phyloP scores from a whole-genome alignment of 2,888 invertebrate species.

The Tetheella fluctuosa region DNA sequence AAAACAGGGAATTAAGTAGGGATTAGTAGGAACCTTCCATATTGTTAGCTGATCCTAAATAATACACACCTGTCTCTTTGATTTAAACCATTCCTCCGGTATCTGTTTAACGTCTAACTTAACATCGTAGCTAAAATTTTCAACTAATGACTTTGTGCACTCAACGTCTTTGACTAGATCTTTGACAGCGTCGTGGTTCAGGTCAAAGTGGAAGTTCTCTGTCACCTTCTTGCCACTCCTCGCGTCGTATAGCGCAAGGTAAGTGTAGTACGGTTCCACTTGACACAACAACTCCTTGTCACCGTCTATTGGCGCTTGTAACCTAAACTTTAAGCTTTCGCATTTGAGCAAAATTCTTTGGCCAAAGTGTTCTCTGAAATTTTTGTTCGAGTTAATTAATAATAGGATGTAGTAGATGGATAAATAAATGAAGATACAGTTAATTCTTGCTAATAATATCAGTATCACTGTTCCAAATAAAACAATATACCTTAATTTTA shows the following conservation, averaged over 20 bases:
- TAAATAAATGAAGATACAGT: no score
- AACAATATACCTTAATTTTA: no score
- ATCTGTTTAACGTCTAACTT: constrained; percentile 88
- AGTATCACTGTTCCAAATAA: not conserved
- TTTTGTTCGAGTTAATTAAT: not conserved
- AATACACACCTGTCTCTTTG: constrained; percentile 83
- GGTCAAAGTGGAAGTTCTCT: constrained; percentile 96
- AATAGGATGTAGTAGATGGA: not conserved
- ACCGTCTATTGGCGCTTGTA: constrained; percentile 91
- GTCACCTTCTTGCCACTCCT: constrained; percentile 94
- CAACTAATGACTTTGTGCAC: constrained; percentile 78
- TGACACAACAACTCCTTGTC: constrained; percentile 90
- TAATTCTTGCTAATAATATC: not conserved
- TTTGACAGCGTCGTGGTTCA: constrained; percentile 89
- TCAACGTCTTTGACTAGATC: constrained; percentile 80
- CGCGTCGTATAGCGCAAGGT: constrained; percentile 95
- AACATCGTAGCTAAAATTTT: constrained; percentile 81
- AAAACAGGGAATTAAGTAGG: no score
- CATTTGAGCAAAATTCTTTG: constrained; percentile 93
- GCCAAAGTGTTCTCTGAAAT: constrained; percentile 92
- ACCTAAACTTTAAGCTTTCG: constrained; percentile 91
- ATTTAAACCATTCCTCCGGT: constrained; percentile 89
- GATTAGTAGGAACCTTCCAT: no score
- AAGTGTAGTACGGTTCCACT: constrained; percentile 97
- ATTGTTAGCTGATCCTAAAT: no score